Evolutionary conservation across 2,888 invertebrate species (phyloP).

Genomic region (Panzeria rudis): DNA sequence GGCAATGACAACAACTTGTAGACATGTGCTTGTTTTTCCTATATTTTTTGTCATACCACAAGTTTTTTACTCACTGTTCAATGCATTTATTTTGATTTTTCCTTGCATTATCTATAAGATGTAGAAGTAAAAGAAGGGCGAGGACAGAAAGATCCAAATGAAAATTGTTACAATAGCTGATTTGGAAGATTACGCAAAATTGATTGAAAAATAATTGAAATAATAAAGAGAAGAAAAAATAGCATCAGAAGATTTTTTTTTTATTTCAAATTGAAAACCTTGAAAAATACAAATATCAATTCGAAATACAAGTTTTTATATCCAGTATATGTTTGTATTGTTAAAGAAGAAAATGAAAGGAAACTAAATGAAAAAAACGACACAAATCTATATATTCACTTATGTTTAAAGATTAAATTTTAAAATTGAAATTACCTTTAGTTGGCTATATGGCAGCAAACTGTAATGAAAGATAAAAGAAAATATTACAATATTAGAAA

Average conservation of each 20-base stretch:
- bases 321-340: neutral
- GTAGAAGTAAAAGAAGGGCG: neutral
- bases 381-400: constrained; percentile 15
- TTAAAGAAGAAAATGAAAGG: neutral
- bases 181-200: constrained; percentile 62
- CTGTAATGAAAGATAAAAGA: constrained; percentile 35
- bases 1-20: constrained; percentile 43
- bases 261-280: constrained; percentile 42
- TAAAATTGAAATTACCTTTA: constrained; percentile 38
- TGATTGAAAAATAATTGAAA: constrained; percentile 68
- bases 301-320: neutral
- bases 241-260: constrained; percentile 23
- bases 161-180: constrained; percentile 58
- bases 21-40: constrained; percentile 22
- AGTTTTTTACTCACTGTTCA: constrained; percentile 18
- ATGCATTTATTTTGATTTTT: constrained; percentile 25
- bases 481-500: neutral
- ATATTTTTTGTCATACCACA: neutral
- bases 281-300: constrained; percentile 49
- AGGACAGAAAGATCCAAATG: constrained; percentile 12
- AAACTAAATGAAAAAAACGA: constrained; percentile 23
- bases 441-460: neutral
- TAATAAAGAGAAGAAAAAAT: constrained; percentile 24
- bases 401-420: constrained; percentile 33
- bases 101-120: constrained; percentile 3